phyloP scores from a whole-genome alignment of 2,113 vertebrate species.

The Nettapus auritus region DNA sequence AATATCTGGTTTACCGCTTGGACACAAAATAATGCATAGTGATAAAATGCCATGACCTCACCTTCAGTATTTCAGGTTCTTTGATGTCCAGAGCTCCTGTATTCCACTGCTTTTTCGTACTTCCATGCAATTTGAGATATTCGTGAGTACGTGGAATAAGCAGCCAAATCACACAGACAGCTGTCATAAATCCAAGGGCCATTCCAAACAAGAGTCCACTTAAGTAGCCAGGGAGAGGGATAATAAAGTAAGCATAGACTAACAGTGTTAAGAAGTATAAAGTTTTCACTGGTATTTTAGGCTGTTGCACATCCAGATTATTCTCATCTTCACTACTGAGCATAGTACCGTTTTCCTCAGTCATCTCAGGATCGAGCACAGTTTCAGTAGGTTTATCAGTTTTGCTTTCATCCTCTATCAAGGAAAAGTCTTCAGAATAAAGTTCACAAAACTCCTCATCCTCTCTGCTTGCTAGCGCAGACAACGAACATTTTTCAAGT shows the following conservation, averaged over 20 bases:
- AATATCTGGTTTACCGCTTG: not conserved
- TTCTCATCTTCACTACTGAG: slow-evolving; percentile 82
- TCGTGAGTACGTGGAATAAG: slow-evolving; percentile 80
- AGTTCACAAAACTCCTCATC: slow-evolving; percentile 97
- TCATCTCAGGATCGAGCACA: slow-evolving; percentile 48
- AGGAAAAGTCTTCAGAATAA: slow-evolving; percentile 91
- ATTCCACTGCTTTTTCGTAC: slow-evolving; percentile 72
- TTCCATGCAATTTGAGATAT: slow-evolving; percentile 60
- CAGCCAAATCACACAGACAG: slow-evolving; percentile 91
- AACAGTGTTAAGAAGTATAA: slow-evolving; percentile 86
- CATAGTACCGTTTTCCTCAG: slow-evolving; percentile 62
- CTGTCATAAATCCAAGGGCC: slow-evolving; percentile 90
- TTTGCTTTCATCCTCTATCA: slow-evolving; percentile 84
- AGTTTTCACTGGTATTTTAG: slow-evolving; percentile 83
- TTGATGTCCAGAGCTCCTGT: slow-evolving; percentile 86
- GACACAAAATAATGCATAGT: not conserved
- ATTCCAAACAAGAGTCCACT: slow-evolving; percentile 88
- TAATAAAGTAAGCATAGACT: slow-evolving; percentile 91
- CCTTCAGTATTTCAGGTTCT: slow-evolving; percentile 94
- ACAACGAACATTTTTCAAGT: slow-evolving; percentile 92
- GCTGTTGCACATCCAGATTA: slow-evolving; percentile 69
- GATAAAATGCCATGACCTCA: slow-evolving; percentile 56
- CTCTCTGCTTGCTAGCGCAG: slow-evolving; percentile 91
- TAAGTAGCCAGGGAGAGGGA: slow-evolving; percentile 89
- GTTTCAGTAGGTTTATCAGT: slow-evolving; percentile 64